Evolutionary conservation across 2,797 vertebrate species (phyloP), one percentile per base, ranked within the genome.

Genomic region (Ispidina picta): DNA sequence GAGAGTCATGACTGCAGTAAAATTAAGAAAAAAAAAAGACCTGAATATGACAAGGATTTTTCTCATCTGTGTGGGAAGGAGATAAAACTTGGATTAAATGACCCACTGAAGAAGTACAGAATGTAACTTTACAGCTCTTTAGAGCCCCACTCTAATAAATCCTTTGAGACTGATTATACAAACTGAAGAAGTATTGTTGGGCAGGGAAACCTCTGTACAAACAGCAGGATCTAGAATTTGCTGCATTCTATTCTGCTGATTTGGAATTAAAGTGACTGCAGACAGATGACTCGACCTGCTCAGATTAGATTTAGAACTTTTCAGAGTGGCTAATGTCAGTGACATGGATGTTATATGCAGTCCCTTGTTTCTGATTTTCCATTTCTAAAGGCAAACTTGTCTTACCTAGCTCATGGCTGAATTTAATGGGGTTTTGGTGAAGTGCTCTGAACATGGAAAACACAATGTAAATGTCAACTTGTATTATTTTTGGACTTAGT

Each of bases 51-150:
- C 68, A 79, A 88, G 84, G 68, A 74, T 63, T 86, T 74, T 85
- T 93, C 58, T 92, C 64, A 86, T 88, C 62, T 65, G 55, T 79
- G 64, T 89, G 66, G 83, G 83, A 86, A 76, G 71, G 55, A 90
- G 77, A 73, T 59, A 90, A 86, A 93, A 63, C n/a, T 74, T 54
- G 63, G 70, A 92, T 75, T 59, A 89, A 86, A 88, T 59, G 87
- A 87, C 60, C 75, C 54, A 60, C 33, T 77, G 58, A 94, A 90
- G 56, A 51, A 85, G 23, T 51, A 54, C 43, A 92, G 29, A 33
- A 62, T 9, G 9, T 44, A 79, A 83, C 48, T 76, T 48, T 44
- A 93, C 33, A 89, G 18, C 75, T 85, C 68, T 78, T 84, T 91
- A 80, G 28, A 66, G 33, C 55, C 15, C 23, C 39, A 81, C 37